phyloP scores from a whole-genome alignment of 92 coral and sea anemone species.

The Epizoanthus fatuus region DNA sequence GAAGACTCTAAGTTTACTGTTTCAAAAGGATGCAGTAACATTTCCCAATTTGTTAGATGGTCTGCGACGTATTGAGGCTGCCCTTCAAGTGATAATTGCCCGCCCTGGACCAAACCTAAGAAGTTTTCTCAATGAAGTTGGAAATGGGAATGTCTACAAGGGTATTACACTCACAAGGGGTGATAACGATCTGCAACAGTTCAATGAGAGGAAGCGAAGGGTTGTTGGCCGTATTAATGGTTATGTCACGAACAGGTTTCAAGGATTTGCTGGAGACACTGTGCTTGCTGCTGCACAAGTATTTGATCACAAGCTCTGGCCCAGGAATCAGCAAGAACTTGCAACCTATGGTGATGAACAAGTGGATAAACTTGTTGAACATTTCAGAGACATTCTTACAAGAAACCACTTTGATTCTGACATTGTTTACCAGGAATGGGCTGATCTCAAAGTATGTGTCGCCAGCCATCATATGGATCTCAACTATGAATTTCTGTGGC shows the following conservation, averaged over 20 bases:
- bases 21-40: neutral
- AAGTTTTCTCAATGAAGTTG: neutral
- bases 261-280: conserved; percentile 2
- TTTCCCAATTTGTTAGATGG: conserved; percentile 8
- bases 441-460: conserved; percentile 9
- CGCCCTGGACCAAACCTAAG: conserved; percentile 15
- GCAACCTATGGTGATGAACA: conserved; percentile 7
- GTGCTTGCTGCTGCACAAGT: conserved; percentile 6
- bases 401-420: conserved; percentile 11
- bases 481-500: conserved; percentile 6
- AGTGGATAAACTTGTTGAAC: neutral
- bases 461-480: conserved; percentile 6
- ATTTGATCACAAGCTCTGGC: conserved; percentile 14
- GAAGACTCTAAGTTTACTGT: conserved; percentile 6
- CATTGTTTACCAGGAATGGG: neutral
- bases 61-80: neutral
- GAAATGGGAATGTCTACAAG: conserved; percentile 2
- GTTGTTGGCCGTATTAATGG: neutral
- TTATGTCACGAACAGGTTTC: neutral
- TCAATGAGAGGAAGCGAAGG: conserved; percentile 6
- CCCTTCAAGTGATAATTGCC: neutral
- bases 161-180: neutral
- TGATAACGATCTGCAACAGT: neutral
- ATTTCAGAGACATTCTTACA: conserved; percentile 13
- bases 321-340: neutral